These are phyloP conservation scores for Lepidurus arcticus DNA, from an alignment of 1,140 invertebrate genomes.

Conservation along the genomic window DNA sequence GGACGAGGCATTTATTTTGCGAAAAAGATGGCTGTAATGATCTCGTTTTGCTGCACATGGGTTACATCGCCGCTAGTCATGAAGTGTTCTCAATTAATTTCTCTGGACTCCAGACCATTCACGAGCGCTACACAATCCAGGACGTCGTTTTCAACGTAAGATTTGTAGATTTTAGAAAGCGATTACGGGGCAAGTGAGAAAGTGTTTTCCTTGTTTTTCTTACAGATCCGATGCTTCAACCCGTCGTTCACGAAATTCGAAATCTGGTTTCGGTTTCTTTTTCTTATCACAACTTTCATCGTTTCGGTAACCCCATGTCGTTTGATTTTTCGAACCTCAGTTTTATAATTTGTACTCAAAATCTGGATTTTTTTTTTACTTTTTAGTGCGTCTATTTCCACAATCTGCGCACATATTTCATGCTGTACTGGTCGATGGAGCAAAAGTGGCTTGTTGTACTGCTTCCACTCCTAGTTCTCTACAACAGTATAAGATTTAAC, in stretches of 20 bases:
- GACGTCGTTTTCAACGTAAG: constrained; percentile 85
- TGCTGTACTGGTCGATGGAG: constrained; percentile 94
- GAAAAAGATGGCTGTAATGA: constrained; percentile 76
- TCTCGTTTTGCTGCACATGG: constrained; percentile 79
- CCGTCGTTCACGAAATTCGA: constrained; percentile 92
- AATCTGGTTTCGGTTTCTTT: constrained; percentile 93
- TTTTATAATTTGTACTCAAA: neutral
- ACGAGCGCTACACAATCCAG: constrained; percentile 73
- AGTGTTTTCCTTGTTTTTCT: constrained; percentile 40
- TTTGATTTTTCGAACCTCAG: constrained; percentile 19
- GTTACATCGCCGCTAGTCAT: constrained; percentile 78
- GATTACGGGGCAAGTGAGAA: neutral
- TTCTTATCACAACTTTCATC: constrained; percentile 76
- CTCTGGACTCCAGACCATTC: constrained; percentile 74
- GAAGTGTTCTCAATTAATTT: constrained; percentile 81
- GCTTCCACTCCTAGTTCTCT: constrained; percentile 79
- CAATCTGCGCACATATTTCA: constrained; percentile 75
- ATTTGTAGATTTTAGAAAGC: constrained; percentile 41
- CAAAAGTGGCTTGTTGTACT: constrained; percentile 92
- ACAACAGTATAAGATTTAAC: constrained; percentile 68
- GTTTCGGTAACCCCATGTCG: constrained; percentile 67
- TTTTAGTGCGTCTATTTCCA: constrained; percentile 86
- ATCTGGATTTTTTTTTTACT: constrained; percentile 27
- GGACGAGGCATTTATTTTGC: constrained; percentile 74
- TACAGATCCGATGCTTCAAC: constrained; percentile 93